Evolutionary conservation across 1,140 invertebrate species (phyloP).

Genomic region (Papilio glaucus): DNA sequence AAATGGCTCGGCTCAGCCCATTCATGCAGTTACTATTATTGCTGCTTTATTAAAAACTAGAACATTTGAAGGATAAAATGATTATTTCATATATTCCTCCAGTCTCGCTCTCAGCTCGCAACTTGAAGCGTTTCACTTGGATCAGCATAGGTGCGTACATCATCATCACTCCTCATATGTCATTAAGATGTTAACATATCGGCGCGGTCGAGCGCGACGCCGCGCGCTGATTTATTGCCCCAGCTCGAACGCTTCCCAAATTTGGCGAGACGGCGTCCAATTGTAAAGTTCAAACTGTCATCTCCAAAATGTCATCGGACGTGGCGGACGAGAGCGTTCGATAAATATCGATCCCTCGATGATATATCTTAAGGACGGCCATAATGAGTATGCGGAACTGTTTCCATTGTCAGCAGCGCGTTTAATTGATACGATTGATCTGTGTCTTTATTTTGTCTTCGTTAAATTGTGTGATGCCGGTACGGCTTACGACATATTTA

Average conservation of each 20-base stretch:
- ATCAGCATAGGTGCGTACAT: slow-evolving; percentile 21
- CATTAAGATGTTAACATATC: slow-evolving; percentile 38
- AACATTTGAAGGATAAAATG: background rate
- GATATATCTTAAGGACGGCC: slow-evolving; percentile 30
- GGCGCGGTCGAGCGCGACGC: slow-evolving; percentile 7
- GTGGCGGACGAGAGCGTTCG: background rate
- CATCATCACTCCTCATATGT: slow-evolving; percentile 33
- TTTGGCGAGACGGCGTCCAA: slow-evolving; percentile 14
- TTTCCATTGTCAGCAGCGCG: slow-evolving; percentile 20
- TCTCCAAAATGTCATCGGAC: background rate
- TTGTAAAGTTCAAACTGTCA: slow-evolving; percentile 32
- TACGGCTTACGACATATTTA: slow-evolving; percentile 6
- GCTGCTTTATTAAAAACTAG: no score
- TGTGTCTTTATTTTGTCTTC: slow-evolving; percentile 35
- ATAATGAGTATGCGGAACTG: slow-evolving; percentile 32
- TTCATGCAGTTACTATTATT: no score
- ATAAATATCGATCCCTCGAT: slow-evolving; percentile 21
- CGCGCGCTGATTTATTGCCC: slow-evolving; percentile 12
- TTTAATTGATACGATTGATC: slow-evolving; percentile 25
- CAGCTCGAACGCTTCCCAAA: slow-evolving; percentile 1
- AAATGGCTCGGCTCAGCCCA: no score
- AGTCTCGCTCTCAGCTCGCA: background rate
- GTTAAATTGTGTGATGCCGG: slow-evolving; percentile 4
- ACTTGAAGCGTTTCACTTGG: background rate
- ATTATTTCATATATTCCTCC: background rate